Evolutionary conservation across 2,113 vertebrate species (phyloP).

Genomic region (Sula dactylatra): DNA sequence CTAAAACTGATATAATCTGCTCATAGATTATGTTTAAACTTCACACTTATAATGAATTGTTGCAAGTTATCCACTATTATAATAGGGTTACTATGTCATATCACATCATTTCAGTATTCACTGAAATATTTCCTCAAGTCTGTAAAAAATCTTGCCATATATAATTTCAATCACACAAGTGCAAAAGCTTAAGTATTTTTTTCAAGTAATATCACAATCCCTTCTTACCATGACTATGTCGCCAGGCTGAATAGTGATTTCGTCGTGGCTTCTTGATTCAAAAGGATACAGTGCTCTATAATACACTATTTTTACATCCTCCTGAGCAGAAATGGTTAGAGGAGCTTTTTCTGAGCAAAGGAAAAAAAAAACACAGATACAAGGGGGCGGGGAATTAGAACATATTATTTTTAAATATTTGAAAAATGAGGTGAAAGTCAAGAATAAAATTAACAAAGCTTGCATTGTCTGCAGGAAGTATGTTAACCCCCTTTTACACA

Average conservation of each 20-base stretch:
- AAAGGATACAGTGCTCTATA: slow-evolving; percentile 96
- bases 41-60: neutral
- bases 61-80: neutral
- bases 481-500: neutral
- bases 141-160: neutral
- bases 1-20: neutral
- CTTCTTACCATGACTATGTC: slow-evolving; percentile 93
- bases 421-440: neutral
- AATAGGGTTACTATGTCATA: neutral
- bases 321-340: slow-evolving; percentile 82
- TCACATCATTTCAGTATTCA: neutral
- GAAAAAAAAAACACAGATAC: neutral
- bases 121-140: neutral
- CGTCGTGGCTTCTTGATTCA: slow-evolving; percentile 95
- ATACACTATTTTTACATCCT: slow-evolving; percentile 91
- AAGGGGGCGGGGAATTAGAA: neutral
- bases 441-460: neutral
- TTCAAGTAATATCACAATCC: neutral
- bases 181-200: neutral
- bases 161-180: neutral
- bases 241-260: slow-evolving; percentile 94
- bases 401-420: neutral
- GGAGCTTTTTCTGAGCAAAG: slow-evolving; percentile 81
- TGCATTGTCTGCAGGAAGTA: neutral
- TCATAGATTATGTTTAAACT: neutral